These are phyloP conservation scores for Heliconius melpomene DNA, from an alignment of 1,140 invertebrate species.

Conservation along the genomic window DNA sequence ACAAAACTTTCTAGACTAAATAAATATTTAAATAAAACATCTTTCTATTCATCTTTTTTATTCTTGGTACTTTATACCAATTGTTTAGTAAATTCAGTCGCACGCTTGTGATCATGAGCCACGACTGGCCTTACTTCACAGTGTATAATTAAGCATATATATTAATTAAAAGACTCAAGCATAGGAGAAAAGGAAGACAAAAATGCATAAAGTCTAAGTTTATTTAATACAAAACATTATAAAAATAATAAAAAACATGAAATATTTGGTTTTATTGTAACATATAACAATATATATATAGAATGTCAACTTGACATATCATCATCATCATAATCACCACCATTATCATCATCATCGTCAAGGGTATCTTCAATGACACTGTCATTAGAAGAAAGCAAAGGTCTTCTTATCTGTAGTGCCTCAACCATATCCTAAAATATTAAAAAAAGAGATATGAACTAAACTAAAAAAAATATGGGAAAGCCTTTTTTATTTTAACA, in stretches of 20 bases:
- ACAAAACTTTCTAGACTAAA: no score
- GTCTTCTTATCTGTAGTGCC: constrained; percentile 50
- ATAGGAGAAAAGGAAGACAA: neutral
- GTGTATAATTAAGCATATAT: neutral
- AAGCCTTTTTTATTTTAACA: neutral
- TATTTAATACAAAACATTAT: neutral
- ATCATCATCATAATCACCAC: neutral
- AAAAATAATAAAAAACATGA: neutral
- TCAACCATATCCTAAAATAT: constrained; percentile 52
- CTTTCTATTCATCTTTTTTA: no score
- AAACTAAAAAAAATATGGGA: neutral
- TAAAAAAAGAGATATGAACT: constrained; percentile 21
- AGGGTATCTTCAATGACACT: neutral
- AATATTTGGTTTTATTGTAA: neutral
- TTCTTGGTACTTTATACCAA: no score
- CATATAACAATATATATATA: neutral
- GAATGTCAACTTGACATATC: neutral
- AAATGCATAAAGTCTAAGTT: neutral
- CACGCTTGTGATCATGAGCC: no score
- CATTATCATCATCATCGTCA: neutral
- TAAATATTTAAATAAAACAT: no score
- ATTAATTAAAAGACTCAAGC: neutral
- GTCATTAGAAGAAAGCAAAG: constrained; percentile 18
- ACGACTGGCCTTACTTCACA: no score
- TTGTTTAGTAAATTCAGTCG: no score